These are phyloP conservation scores for Acipenser transmontanus DNA, from an alignment of 2,797 vertebrate species.

Conservation along the genomic window DNA sequence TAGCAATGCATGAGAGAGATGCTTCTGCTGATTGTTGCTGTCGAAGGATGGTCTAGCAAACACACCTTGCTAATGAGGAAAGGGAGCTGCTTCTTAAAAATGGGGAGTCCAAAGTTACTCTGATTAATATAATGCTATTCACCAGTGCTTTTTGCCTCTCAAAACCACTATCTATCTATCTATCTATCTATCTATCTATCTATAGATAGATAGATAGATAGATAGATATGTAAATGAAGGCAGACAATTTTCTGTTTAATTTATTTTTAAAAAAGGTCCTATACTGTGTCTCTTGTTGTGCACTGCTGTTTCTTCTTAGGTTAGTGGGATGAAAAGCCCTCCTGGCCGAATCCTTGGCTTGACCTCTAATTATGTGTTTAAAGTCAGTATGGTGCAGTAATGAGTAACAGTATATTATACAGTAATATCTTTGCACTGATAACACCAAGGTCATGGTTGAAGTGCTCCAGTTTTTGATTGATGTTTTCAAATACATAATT, in stretches of 20 bases:
- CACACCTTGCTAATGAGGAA: too few relatives aligned
- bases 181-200: too few relatives aligned
- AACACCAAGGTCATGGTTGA: neutral
- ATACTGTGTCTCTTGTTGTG: neutral
- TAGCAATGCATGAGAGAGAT: neutral
- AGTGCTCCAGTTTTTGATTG: slow-evolving; percentile 4
- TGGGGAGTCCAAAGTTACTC: too few relatives aligned
- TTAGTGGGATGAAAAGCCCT: too few relatives aligned
- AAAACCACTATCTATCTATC: too few relatives aligned
- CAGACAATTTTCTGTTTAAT: neutral
- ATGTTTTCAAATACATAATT: slow-evolving; percentile 11
- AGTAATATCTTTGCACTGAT: neutral
- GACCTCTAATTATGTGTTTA: too few relatives aligned
- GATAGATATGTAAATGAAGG: too few relatives aligned
- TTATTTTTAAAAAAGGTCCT: neutral
- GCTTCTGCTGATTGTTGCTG: neutral
- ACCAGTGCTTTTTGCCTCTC: too few relatives aligned
- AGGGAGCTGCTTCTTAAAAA: too few relatives aligned
- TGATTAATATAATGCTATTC: too few relatives aligned
- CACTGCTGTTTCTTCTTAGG: neutral
- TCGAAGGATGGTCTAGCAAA: neutral
- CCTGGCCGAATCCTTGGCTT: neutral
- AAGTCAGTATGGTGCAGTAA: too few relatives aligned
- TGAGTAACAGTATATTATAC: neutral
- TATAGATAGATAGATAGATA: too few relatives aligned